These are phyloP conservation scores for Drosophila subsilvestris DNA, from an alignment of 2,888 invertebrate genomes.

Conservation along the genomic window DNA sequence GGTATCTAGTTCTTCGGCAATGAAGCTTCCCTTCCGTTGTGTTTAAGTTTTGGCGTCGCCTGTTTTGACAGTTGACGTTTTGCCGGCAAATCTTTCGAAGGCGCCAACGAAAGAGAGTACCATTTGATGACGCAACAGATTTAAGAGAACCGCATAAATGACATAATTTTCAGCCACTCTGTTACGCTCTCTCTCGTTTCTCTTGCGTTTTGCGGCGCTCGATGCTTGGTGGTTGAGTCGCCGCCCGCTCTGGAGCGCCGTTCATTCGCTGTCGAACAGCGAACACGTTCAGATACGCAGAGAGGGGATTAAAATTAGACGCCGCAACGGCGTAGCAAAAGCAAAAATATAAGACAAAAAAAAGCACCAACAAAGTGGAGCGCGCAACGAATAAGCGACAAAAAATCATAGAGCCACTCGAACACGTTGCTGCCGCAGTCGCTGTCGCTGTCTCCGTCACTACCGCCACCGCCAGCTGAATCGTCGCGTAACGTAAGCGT, in stretches of 20 bases:
- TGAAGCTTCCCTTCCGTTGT: slow-evolving; percentile 2
- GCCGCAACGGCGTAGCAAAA: slow-evolving; percentile 13
- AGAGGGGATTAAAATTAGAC: slow-evolving; percentile 6
- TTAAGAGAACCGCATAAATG: slow-evolving; percentile 59
- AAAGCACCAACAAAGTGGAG: slow-evolving; percentile 43
- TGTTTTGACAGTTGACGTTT: slow-evolving; percentile 71
- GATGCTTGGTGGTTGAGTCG: neutral
- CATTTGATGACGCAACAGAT: slow-evolving; percentile 65
- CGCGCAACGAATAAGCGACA: slow-evolving; percentile 23
- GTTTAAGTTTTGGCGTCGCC: slow-evolving; percentile 54
- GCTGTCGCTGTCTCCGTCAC: slow-evolving; percentile 19
- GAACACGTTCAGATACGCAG: slow-evolving; percentile 62
- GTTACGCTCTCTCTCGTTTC: neutral
- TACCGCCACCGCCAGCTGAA: slow-evolving; percentile 1
- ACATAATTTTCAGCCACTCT: slow-evolving; percentile 56
- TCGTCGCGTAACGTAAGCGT: slow-evolving; percentile 74
- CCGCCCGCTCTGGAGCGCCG: slow-evolving; percentile 6
- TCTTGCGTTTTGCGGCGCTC: slow-evolving; percentile 3
- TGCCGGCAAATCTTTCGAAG: slow-evolving; percentile 68
- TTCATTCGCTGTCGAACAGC: slow-evolving; percentile 78
- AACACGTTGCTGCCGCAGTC: slow-evolving; percentile 55
- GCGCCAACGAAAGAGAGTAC: slow-evolving; percentile 7
- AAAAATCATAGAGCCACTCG: slow-evolving; percentile 42
- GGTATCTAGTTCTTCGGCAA: neutral
- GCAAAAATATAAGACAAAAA: slow-evolving; percentile 20